Conservation (phyloP, 2,888 invertebrate species). For the Drosophila engyochracea region DNA sequence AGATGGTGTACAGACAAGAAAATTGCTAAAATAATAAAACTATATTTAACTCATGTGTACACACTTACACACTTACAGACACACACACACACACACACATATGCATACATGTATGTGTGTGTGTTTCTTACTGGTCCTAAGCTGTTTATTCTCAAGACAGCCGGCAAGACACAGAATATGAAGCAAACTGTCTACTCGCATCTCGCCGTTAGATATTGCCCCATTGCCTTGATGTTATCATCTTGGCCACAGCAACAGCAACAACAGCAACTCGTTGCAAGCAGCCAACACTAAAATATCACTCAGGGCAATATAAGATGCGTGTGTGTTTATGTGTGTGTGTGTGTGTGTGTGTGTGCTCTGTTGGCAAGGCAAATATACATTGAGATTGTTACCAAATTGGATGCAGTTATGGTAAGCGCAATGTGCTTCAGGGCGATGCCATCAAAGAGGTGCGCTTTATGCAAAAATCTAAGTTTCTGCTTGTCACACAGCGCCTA, state of each 20-base stretch:
- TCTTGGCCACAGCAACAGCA: conserved; percentile 8
- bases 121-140: conserved; percentile 23
- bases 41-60: conserved; percentile 40
- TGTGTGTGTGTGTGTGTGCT: conserved; percentile 26
- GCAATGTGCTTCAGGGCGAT: conserved; percentile 44
- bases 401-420: conserved; percentile 71
- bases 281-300: conserved; percentile 71
- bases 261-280: conserved; percentile 54
- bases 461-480: conserved; percentile 41
- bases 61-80: conserved; percentile 4
- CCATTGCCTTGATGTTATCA: conserved; percentile 17
- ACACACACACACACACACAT: too few relatives aligned
- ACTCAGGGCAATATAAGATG: conserved; percentile 63
- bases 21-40: conserved; percentile 62
- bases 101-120: neutral
- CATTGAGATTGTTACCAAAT: conserved; percentile 77
- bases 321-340: conserved; percentile 12
- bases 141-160: conserved; percentile 53
- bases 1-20: conserved; percentile 47
- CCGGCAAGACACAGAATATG: conserved; percentile 33
- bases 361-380: conserved; percentile 63
- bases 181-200: conserved; percentile 37
- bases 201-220: conserved; percentile 14
- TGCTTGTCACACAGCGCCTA: conserved; percentile 7
- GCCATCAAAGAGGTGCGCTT: conserved; percentile 54